These are phyloP conservation scores for Lerista edwardsae DNA, from an alignment of 2,797 vertebrate genomes.

Conservation along the genomic window DNA sequence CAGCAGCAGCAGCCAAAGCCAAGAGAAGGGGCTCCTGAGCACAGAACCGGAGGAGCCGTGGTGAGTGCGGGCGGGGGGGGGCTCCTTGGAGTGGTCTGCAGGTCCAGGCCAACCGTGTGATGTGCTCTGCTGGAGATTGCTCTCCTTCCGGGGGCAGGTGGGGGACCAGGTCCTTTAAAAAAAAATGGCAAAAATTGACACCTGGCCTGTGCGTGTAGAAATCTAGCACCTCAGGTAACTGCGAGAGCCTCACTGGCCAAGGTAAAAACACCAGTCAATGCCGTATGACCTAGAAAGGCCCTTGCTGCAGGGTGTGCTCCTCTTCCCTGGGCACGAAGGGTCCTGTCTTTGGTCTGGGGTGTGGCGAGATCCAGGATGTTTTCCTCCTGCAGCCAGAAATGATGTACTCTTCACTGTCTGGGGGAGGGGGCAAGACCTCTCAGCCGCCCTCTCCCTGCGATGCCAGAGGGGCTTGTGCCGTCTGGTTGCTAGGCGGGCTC, in stretches of 20 bases:
- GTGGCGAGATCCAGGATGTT: neutral
- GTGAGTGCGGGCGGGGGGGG: conserved; percentile 73
- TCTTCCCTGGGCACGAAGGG: neutral
- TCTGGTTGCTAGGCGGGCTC: neutral
- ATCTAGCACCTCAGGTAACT: neutral
- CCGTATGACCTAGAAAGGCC: neutral
- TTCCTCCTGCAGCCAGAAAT: neutral
- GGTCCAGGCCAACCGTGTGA: neutral
- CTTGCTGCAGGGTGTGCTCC: neutral
- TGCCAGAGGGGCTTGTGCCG: no score
- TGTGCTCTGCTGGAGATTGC: neutral
- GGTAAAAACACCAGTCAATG: neutral
- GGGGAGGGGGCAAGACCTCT: no score
- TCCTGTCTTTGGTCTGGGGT: no score
- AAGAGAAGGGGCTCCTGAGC: conserved; percentile 70
- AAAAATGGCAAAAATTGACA: no score
- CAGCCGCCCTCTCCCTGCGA: no score
- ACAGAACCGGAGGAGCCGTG: conserved; percentile 82
- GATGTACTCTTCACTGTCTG: no score
- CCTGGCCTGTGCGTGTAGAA: neutral
- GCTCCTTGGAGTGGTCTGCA: neutral
- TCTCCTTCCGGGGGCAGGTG: accelerated
- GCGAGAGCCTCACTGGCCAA: neutral
- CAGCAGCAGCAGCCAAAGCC: conserved; percentile 83
- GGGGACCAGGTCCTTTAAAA: no score